Base-by-base conservation (phyloP, 2,113 vertebrate species). In the Castor canadensis region DNA sequence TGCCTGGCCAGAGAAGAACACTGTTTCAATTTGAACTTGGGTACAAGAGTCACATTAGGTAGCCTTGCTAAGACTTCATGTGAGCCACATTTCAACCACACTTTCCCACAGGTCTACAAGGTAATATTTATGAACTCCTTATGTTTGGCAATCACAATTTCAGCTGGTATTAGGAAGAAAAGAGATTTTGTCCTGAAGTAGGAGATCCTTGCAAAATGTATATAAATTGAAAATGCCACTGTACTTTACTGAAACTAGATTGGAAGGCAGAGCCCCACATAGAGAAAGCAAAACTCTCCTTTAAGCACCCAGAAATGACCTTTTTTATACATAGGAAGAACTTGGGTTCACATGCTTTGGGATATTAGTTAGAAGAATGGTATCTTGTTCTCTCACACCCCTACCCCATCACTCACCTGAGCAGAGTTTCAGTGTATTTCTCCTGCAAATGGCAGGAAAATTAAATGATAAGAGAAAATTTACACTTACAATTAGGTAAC, bases 101-200 rank as follows among this genome's bases (percentile, higher is more conserved):
- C 3, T 79, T 87, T 67, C 30, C 20, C 40, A 72, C 79, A 32
- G 4, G 15, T 54, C 35, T 92, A 62, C 54, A 66, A 58, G 43
- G 30, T 24, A 93, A 86, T 83, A 72, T 72, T 95, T 91, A 62
- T 94, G 35, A 32, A 71, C 4, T 6, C 6, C 30, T 12, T 72
- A 77, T 92, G 58, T 95, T 96, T 92, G 62, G 58, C 71, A 86
- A 86, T 82, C 67, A 92, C 35, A 89, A 9, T 45, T 82, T 12
- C 47, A 90, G 16, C 54, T 89, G 28, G n/a, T 90, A 92, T 87
- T 72, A 89, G 22, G 24, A 87, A 93, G 24, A 87, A 93, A 66
- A 93, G 9, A 95, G 67, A 77, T 71, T 94, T 17, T 91, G 9
- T 72, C 47, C 43, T 83, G 40, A 84, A 79, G 64, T 87, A 72